These are phyloP conservation scores for Lophochroa leadbeateri DNA, from an alignment of 2,113 vertebrate genomes.

Conservation along the genomic window DNA sequence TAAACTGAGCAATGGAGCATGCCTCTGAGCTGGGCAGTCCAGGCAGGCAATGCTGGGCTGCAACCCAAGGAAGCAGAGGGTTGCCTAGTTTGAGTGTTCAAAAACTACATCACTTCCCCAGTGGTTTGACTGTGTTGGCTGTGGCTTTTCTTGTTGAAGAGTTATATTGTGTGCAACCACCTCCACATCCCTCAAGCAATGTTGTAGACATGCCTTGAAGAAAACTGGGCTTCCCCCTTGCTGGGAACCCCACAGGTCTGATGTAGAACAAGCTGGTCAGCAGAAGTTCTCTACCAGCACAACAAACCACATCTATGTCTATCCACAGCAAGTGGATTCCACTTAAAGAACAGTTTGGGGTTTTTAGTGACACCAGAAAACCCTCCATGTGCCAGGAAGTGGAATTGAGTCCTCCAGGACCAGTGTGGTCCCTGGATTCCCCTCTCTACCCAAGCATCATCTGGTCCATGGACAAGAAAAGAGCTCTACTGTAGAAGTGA, in stretches of 20 bases:
- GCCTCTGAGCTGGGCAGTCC: neutral
- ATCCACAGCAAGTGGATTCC: neutral
- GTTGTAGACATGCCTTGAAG: neutral
- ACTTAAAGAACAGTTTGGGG: neutral
- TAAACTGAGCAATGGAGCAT: neutral
- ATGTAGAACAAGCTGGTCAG: neutral
- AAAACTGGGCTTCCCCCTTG: neutral
- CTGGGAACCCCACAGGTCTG: neutral
- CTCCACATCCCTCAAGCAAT: neutral
- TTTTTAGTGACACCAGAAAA: neutral
- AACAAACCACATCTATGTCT: neutral
- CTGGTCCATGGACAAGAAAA: neutral
- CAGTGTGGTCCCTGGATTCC: neutral
- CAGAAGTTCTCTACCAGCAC: neutral
- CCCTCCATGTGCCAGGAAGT: rapidly evolving
- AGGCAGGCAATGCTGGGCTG: neutral
- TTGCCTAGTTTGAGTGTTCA: neutral
- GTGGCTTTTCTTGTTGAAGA: neutral
- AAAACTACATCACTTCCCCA: rapidly evolving
- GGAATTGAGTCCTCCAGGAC: neutral
- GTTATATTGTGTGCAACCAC: neutral
- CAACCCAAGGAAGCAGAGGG: neutral
- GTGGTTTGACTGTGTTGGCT: neutral
- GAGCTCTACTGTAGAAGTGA: neutral
- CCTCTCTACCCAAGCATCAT: neutral